These are phyloP conservation scores for Drosophila neoperkinsi DNA, from an alignment of 2,888 invertebrate genomes.

Conservation along the genomic window DNA sequence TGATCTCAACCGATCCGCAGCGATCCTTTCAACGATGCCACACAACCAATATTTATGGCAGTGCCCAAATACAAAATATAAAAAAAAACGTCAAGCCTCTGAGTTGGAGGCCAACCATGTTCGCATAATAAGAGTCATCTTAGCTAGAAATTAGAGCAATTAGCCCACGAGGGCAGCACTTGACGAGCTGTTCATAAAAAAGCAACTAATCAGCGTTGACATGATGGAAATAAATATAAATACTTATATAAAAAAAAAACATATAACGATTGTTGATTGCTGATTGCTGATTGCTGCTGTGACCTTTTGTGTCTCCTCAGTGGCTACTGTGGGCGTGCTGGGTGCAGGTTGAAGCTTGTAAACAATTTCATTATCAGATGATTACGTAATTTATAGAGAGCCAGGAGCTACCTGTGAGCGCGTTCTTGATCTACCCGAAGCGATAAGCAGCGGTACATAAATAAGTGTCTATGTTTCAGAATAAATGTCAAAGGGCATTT, in stretches of 20 bases:
- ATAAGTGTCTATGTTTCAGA: constrained; percentile 41
- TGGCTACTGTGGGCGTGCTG: constrained; percentile 72
- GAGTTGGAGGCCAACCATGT: constrained; percentile 19
- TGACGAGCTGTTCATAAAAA: constrained; percentile 47
- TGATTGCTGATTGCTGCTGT: constrained; percentile 49
- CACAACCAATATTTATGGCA: constrained; percentile 70
- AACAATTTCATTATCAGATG: constrained; percentile 79
- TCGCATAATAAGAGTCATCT: constrained; percentile 28
- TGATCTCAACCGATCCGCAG: constrained; percentile 45
- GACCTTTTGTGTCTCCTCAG: constrained; percentile 50
- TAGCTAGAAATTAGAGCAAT: constrained; percentile 79
- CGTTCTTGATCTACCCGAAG: constrained; percentile 53
- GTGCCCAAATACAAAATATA: constrained; percentile 17
- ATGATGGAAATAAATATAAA: constrained; percentile 28
- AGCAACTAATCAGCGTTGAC: constrained; percentile 64
- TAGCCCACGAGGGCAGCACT: constrained; percentile 51
- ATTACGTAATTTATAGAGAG: constrained; percentile 69
- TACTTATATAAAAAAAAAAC: constrained; percentile 8
- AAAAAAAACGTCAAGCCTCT: constrained; percentile 37
- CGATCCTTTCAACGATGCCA: constrained; percentile 54
- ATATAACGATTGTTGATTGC: constrained; percentile 18
- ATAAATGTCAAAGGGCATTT: constrained; percentile 80
- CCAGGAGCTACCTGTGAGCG: constrained; percentile 55
- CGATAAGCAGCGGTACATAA: constrained; percentile 49
- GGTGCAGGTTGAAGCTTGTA: constrained; percentile 65